Percentiles rank a stretch among this genome's conserved stretches.
These are phyloP conservation scores for Pelagia noctiluca DNA, from an alignment of 30 jellyfish, hydroid and myxozoan species.

Conservation along the genomic window DNA sequence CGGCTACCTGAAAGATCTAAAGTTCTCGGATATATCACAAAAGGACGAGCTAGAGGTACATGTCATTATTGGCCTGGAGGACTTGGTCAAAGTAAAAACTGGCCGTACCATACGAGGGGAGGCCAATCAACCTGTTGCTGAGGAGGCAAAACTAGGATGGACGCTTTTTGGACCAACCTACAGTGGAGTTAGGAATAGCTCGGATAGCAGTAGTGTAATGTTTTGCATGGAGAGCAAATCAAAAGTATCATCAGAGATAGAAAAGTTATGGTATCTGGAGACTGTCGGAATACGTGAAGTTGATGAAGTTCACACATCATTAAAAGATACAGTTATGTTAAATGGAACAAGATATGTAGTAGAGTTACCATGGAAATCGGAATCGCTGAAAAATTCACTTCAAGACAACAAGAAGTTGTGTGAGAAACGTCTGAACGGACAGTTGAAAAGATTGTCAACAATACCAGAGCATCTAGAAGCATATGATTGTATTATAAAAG, in stretches of 20 bases:
- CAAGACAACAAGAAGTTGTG: conserved; percentile 42
- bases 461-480: conserved; percentile 19
- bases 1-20: conserved; percentile 38
- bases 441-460: conserved; percentile 8
- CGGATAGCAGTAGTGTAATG: conserved; percentile 6
- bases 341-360: conserved; percentile 48
- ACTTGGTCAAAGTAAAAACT: conserved; percentile 32
- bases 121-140: conserved; percentile 34
- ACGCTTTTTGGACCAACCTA: conserved; percentile 30
- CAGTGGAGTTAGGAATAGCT: background rate
- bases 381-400: conserved; percentile 4
- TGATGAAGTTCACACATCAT: conserved; percentile 33
- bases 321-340: conserved; percentile 32
- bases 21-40: conserved; percentile 35
- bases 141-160: conserved; percentile 52
- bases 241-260: background rate
- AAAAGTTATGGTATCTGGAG: conserved; percentile 3
- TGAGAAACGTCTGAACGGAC: conserved; percentile 11
- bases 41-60: conserved; percentile 43
- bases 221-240: conserved; percentile 22
- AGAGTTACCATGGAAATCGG: conserved; percentile 55
- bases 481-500: background rate
- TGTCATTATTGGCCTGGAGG: conserved; percentile 30
- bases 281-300: conserved; percentile 8
- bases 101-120: conserved; percentile 51